phyloP scores from a whole-genome alignment of 2,797 vertebrate species.

The Peromyscus melanophrys region DNA sequence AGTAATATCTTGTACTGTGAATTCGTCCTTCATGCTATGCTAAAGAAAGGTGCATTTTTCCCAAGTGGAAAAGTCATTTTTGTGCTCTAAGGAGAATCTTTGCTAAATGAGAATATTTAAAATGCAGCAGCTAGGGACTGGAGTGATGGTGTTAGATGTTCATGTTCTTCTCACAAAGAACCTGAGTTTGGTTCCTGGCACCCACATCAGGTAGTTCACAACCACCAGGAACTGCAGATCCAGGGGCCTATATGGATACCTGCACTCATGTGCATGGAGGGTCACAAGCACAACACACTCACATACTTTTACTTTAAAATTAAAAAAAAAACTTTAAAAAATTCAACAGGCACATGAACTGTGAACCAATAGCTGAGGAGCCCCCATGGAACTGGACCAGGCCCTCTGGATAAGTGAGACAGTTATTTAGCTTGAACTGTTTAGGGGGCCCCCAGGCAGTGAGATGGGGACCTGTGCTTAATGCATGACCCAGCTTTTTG shows the following conservation, averaged over 20 bases:
- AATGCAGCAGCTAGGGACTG: not conserved
- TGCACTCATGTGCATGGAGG: not conserved
- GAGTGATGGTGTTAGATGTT: not conserved
- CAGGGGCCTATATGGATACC: not conserved
- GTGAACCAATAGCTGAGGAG: too few species aligned
- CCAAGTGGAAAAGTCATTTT: constrained; percentile 18
- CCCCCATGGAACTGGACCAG: too few species aligned
- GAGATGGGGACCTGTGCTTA: too few species aligned
- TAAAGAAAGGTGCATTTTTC: not conserved
- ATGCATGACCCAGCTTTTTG: too few species aligned
- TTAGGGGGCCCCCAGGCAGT: too few species aligned
- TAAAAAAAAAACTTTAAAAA: not conserved
- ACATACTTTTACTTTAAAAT: not conserved
- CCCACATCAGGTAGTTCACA: not conserved
- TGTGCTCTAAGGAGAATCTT: constrained; percentile 20
- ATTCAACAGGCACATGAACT: too few species aligned
- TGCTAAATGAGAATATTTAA: not conserved
- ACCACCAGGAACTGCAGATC: not conserved
- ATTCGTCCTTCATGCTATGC: constrained; percentile 30
- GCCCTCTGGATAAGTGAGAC: too few species aligned
- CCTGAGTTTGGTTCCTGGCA: not conserved
- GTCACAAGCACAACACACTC: not conserved
- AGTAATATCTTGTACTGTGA: constrained; percentile 44
- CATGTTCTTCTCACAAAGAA: not conserved
- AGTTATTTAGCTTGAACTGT: too few species aligned